These are phyloP conservation scores for Drosophila nigricruria DNA, from an alignment of 2,888 invertebrate genomes.

Conservation along the genomic window DNA sequence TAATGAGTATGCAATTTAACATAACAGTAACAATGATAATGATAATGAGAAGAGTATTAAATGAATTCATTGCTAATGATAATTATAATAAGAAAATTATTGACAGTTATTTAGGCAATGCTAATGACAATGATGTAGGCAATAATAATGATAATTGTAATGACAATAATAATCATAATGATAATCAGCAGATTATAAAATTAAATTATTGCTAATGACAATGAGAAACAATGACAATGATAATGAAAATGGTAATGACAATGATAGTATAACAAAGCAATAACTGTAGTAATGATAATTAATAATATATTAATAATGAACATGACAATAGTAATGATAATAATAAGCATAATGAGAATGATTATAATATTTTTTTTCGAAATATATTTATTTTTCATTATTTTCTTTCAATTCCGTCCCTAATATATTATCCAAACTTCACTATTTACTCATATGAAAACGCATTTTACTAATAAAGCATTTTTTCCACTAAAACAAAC, in stretches of 20 bases:
- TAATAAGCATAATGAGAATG: neutral
- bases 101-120: no score
- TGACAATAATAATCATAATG: neutral
- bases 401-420: neutral
- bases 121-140: no score
- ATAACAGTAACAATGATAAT: no score
- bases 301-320: neutral
- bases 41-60: no score
- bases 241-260: neutral
- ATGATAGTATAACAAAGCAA: neutral
- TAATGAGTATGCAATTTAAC: no score
- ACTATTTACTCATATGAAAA: constrained; percentile 7
- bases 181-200: no score
- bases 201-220: no score
- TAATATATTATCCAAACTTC: neutral
- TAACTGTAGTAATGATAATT: neutral
- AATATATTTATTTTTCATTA: neutral
- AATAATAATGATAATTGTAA: no score
- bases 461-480: constrained; percentile 15
- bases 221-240: neutral
- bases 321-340: neutral
- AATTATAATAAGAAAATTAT: no score
- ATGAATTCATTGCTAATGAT: no score
- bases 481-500: constrained; percentile 14
- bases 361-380: neutral